Evolutionary conservation across 2,888 invertebrate species (phyloP), one percentile per base, ranked within the genome.

Genomic region (Epistrophe grossulariae): DNA sequence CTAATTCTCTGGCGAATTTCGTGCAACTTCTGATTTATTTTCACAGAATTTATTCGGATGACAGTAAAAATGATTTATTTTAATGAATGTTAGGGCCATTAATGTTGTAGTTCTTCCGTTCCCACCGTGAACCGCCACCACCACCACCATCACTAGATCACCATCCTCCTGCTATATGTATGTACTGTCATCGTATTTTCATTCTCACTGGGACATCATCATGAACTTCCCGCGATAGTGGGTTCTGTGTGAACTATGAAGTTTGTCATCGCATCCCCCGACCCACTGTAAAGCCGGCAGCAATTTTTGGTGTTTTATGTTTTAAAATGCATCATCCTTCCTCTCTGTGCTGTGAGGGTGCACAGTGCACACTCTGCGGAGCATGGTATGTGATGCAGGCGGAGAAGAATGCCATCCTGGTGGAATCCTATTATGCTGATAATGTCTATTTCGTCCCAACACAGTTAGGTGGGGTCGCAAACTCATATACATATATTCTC

Each of bases 61-160:
- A 88, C 88, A 88, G 88, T 88, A 73, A 79, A 88, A 88, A 80
- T 88, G 88, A 88, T 88, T 88, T 88, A 88, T 88, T 88, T 88
- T 88, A 88, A 88, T 88, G 88, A 88, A 88, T 88, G 84, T 79
- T 70, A 76, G 52, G 48, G 48, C 87, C 87, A 87, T 83, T 87
- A 87, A 87, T 72, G 87, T 82, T 78, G 73, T 45, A 73, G 74
- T 24, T n/a, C 17, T 17, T 40, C 52, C 24, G 24, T 19, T 2
- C 50, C 24, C 13, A 19, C 13, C 24, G 3, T 24, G 2, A 24
- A 24, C 31, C n/a, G n/a, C n/a, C n/a, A 2, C 13, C 15, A 10
- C 6, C 15, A 15, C 64, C 35, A 7, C 45, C 13, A 17, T 6
- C 73, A 15, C 50, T 31, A 52, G 59, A 40, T n/a, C 31, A 10